Base-by-base conservation (phyloP, 2,113 vertebrate genomes). In the Madoqua kirkii region DNA sequence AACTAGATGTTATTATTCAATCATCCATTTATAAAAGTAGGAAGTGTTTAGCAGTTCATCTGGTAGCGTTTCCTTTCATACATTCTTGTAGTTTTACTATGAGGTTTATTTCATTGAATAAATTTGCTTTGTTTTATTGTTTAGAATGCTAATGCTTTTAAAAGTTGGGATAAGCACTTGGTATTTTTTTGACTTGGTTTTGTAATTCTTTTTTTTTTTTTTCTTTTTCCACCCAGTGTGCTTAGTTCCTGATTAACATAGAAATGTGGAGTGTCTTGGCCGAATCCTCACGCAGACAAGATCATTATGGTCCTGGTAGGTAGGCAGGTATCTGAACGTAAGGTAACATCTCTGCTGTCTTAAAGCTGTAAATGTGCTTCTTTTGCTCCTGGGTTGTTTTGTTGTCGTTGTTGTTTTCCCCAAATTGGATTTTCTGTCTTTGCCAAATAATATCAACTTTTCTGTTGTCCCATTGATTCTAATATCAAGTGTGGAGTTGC, bases 221-320 rank as follows among this genome's bases (percentile, higher is more conserved):
- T 60, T 54, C 59, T 62, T 62, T 94, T 87, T 86, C 48, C 59
- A 5, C 29, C 40, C 55, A 85, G 40, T 87, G 84, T 93, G 79
- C 36, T 11, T 92, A 92, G 91, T 91, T 95, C 96, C 76, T 87
- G 79, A 36, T 60, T 92, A 91, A 40, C 62, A 74, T 7, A 97
- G 97, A 89, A 92, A 97, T 97, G 87, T 91, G 55, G 89, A 94
- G 4, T 55, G 7, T 36, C n/a, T 89, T 91, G 57, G 79, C 92
- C 45, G 92, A 97, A 59, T 95, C n/a, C 45, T 87, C 64, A 17
- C 36, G 33, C 84, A 71, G 52, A 97, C n/a, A 48, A 94, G 43
- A 81, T 93, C 96, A 74, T 90, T 86, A 97, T 97, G 96, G 82
- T 91, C 62, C 83, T 91, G 91, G 78, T 94, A 91, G 62, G 91